A percentile compares a stretch with the other conserved stretches of the same genome.
These are phyloP conservation scores for Gymnopithys bicolor DNA, from an alignment of 2,797 vertebrate species.

Conservation along the genomic window DNA sequence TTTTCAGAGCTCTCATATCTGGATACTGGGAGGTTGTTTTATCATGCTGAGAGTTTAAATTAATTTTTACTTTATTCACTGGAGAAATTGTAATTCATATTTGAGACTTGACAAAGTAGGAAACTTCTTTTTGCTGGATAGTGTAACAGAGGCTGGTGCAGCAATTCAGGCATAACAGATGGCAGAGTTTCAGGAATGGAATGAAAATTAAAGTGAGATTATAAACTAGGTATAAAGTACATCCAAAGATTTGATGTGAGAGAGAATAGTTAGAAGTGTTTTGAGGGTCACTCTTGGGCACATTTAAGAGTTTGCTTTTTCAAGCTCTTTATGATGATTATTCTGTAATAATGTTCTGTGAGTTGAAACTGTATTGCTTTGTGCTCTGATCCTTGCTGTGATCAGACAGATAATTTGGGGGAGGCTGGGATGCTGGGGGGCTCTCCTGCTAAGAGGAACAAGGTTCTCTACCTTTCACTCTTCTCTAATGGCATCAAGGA, in stretches of 20 bases:
- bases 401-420: neutral
- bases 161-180: slow-evolving; percentile 15
- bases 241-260: neutral
- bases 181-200: slow-evolving; percentile 27
- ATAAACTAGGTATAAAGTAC: neutral
- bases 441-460: neutral
- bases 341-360: neutral
- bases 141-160: neutral
- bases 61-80: neutral
- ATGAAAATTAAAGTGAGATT: slow-evolving; percentile 29
- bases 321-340: neutral
- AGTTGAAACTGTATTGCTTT: neutral
- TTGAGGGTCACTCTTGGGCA: neutral
- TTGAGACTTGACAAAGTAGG: neutral
- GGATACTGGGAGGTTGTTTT: neutral
- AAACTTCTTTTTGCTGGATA: neutral
- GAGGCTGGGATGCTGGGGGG: neutral
- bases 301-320: neutral
- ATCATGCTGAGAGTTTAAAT: neutral
- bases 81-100: neutral
- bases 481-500: neutral
- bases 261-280: neutral
- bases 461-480: neutral
- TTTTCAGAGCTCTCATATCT: neutral
- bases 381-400: neutral